Base-by-base conservation (phyloP, 2,797 vertebrate species). In the Echeneis naucrates region DNA sequence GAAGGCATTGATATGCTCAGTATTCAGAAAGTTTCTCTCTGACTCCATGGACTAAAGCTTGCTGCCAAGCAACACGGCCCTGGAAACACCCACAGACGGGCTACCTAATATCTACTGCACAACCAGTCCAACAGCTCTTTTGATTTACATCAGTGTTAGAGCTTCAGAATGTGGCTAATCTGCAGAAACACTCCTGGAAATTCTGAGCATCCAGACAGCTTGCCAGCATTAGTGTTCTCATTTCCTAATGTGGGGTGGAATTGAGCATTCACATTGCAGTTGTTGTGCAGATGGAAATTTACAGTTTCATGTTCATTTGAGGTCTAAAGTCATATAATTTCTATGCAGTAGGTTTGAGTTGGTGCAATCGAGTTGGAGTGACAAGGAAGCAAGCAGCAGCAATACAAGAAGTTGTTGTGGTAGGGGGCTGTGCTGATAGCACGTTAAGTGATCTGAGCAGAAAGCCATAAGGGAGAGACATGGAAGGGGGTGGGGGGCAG, bases 21-120 rank as follows among this genome's bases (percentile, higher is more conserved):
- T 89, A 91, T 92, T 91, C 85, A 79, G 73, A 91, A 87, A 82
- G 86, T 84, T 87, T 85, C 79, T 80, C 78, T 54, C 68, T 47
- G 65, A 81, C 84, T 83, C 64, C 47, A 73, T 62, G 72, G 60
- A 75, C 51, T 67, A 40, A 78, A 83, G 67, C 72, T 71, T 55
- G 71, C 78, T 89, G 86, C 86, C 81, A 81, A 88, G 88, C 77
- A 87, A 77, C 80, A 64, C 24, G 13, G 68, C 13, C 32, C 65
- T 78, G 75, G 69, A 87, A 83, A 87, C 81, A 78, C 82, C 72
- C 78, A 72, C 74, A 72, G 76, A 83, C 79, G 57, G 72, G 77
- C 59, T 55, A 69, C 54, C 72, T 85, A 63, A 76, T 73, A 77
- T 80, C 48, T 57, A 45, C 38, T 60, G 40, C 67, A 71, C 54